Evolutionary conservation across 2,888 invertebrate genomes (phyloP).

Genomic region (Carterocephalus palaemon): DNA sequence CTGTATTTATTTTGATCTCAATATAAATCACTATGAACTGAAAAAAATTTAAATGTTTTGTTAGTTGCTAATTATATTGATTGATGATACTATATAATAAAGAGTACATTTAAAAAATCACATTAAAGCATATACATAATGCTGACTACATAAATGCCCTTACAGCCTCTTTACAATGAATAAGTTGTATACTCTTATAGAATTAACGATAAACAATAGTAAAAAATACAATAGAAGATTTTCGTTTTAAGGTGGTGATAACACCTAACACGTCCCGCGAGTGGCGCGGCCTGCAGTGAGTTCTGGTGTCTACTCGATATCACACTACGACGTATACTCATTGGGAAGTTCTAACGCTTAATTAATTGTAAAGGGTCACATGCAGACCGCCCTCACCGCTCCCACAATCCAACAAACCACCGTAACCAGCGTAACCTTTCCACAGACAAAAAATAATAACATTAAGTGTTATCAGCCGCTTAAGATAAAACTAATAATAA

Average conservation of each 20-base stretch:
- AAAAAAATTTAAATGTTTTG: conserved; percentile 71
- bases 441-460: conserved; percentile 16
- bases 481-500: conserved; percentile 61
- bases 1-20: conserved; percentile 76
- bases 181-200: conserved; percentile 52
- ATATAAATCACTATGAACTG: conserved; percentile 76
- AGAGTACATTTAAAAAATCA: conserved; percentile 80
- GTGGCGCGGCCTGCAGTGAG: conserved; percentile 4
- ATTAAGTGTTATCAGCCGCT: conserved; percentile 39
- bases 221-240: conserved; percentile 43
- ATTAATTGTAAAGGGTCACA: conserved; percentile 6
- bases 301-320: conserved; percentile 14
- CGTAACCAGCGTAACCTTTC: conserved; percentile 6
- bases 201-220: conserved; percentile 66
- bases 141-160: conserved; percentile 77
- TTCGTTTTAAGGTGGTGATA: conserved; percentile 45
- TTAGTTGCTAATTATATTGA: conserved; percentile 78
- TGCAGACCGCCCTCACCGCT: conserved; percentile 11
- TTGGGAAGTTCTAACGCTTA: conserved; percentile 21
- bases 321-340: conserved; percentile 25
- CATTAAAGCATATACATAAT: conserved; percentile 80
- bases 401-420: background rate
- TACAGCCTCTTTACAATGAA: conserved; percentile 60
- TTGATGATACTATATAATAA: conserved; percentile 78
- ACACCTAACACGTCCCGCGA: conserved; percentile 33